Evolutionary conservation across 2,888 invertebrate species (phyloP).

Genomic region (Actias luna): DNA sequence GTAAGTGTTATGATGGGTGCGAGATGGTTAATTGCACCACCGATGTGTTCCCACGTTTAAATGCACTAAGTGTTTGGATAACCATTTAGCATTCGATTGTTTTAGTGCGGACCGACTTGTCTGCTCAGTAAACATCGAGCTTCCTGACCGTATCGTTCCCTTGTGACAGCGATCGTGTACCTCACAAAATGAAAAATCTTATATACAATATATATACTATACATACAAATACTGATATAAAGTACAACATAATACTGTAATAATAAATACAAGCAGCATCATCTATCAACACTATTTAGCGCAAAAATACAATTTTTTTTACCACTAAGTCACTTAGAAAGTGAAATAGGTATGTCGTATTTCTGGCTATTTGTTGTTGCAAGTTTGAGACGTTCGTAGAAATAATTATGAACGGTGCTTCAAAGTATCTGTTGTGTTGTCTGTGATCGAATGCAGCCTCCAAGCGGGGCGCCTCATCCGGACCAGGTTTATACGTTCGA

Average conservation of each 20-base stretch:
- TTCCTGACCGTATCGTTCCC: constrained; percentile 51
- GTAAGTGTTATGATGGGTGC: constrained; percentile 50
- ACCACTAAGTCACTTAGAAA: not conserved
- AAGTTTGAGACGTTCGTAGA: constrained; percentile 68
- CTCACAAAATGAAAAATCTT: constrained; percentile 20
- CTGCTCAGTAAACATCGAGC: constrained; percentile 70
- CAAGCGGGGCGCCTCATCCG: constrained; percentile 67
- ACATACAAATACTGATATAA: not conserved
- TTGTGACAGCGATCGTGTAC: constrained; percentile 22
- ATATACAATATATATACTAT: constrained; percentile 20
- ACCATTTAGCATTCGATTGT: constrained; percentile 80
- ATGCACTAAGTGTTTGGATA: constrained; percentile 75
- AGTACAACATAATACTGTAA: not conserved
- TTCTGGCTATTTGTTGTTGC: constrained; percentile 72
- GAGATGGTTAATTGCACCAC: constrained; percentile 72
- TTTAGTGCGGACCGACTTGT: constrained; percentile 77
- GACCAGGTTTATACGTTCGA: constrained; percentile 44
- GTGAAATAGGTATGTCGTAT: constrained; percentile 43
- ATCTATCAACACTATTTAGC: not conserved
- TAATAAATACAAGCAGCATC: not conserved
- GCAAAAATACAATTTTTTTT: not conserved
- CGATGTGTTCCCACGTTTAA: constrained; percentile 78
- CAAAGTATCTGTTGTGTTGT: constrained; percentile 60
- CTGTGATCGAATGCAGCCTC: constrained; percentile 50
- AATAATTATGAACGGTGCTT: constrained; percentile 77